Evolutionary conservation across 2,797 vertebrate genomes (phyloP), one percentile per base, ranked within the genome.

Genomic region (Paedocypris micromegethes): DNA sequence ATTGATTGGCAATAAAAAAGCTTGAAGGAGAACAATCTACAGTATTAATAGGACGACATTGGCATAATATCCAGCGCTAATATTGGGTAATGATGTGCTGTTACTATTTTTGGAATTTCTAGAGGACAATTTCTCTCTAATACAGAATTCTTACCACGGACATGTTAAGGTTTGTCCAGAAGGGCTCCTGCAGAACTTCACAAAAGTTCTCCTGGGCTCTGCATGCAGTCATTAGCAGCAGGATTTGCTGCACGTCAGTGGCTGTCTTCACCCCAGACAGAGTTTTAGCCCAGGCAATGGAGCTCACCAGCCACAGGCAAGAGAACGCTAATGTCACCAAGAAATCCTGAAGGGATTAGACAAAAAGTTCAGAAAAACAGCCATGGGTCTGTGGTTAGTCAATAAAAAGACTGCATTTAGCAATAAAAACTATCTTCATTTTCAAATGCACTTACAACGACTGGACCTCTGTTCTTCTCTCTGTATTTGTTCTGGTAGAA

Each of bases 401-500:
- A 23, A 23, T 23, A 1, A 23, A 23, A 23, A 1, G 23, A 23
- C 23, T 23, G 23, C 23, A 23, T 23, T 23, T 23, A 23, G 23
- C 23, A 23, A 23, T 23, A 23, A 23, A 23, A 23, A 23, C 23
- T 23, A 23, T 23, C 23, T 23, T 23, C 9, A 40, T 50, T 66
- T 6, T 61, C 62, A 58, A 79, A 54, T 43, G 66, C 56, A 94
- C 94, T 94, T 87, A 99, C 97, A 87, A 95, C 89, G 57, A 95
- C 83, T 5, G 97, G 97, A 2, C 97, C 97, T 72, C 95, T 90
- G 90, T 99, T 99, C 88, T 98, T 95, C 79, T 93, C 95, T 70
- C 94, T 87, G 81, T 99, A 99, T 82, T 96, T 97, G 84, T 98
- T 96, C 88, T 98, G 96, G 87, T 95, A 98, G 88, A 97, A 99